Evolutionary conservation across 2,888 invertebrate species (phyloP).

Genomic region (Microplitis manilae): DNA sequence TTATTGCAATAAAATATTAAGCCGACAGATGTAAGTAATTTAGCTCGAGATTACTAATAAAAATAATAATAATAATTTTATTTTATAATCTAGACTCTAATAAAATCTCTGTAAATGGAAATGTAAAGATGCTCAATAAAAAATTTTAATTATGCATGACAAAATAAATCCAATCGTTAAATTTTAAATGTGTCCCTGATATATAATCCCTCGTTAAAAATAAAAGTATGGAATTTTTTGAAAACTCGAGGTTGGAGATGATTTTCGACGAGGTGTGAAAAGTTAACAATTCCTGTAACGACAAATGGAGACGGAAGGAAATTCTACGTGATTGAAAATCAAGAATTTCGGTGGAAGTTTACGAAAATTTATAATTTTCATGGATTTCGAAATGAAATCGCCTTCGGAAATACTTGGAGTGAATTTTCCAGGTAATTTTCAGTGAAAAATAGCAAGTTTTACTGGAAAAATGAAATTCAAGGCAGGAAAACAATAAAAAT

Average conservation of each 20-base stretch:
- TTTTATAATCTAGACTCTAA: not conserved
- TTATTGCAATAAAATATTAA: not conserved
- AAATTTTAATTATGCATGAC: slow-evolving; percentile 58
- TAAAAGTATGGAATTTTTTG: not conserved
- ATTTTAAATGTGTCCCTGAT: slow-evolving; percentile 60
- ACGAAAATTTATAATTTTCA: too few species aligned
- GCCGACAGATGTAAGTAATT: not conserved
- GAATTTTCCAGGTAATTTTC: too few species aligned
- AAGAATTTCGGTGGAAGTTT: too few species aligned
- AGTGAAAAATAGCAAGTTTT: too few species aligned
- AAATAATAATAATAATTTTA: not conserved
- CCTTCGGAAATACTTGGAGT: too few species aligned
- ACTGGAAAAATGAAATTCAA: too few species aligned
- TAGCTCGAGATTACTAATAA: not conserved
- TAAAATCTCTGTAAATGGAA: slow-evolving; percentile 41
- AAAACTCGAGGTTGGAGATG: not conserved
- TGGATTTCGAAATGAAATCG: too few species aligned
- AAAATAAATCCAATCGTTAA: slow-evolving; percentile 68
- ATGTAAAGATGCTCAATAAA: slow-evolving; percentile 51
- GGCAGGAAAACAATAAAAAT: too few species aligned
- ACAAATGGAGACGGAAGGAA: too few species aligned
- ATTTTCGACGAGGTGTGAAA: too few species aligned
- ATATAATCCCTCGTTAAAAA: slow-evolving; percentile 52
- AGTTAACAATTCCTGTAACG: too few species aligned
- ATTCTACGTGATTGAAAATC: too few species aligned